A percentile compares a stretch with the other conserved stretches of the same genome.
phyloP scores from a whole-genome alignment of 92 coral and sea anemone genomes.

The Actinostola sp. region DNA sequence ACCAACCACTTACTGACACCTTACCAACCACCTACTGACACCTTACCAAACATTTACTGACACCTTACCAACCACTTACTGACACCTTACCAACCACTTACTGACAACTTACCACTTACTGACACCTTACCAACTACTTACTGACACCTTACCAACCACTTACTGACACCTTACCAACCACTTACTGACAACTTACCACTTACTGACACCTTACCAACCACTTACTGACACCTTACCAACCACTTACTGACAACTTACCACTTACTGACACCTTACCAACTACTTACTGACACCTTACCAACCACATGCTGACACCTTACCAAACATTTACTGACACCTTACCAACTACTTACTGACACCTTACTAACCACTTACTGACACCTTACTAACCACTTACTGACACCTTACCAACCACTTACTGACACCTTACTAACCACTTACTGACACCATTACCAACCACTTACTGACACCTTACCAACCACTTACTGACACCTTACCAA shows the following conservation, averaged over 20 bases:
- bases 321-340: background rate
- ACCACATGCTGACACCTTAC: constrained; percentile 1
- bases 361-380: constrained; percentile 11
- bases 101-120: constrained; percentile 1
- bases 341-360: background rate
- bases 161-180: constrained; percentile 2
- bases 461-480: constrained; percentile 15
- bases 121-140: background rate
- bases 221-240: constrained; percentile 9
- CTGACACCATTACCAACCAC: constrained; percentile 11
- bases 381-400: too few relatives aligned
- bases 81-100: too few relatives aligned
- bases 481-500: constrained; percentile 13
- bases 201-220: constrained; percentile 8
- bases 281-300: constrained; percentile 12
- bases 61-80: constrained; percentile 6
- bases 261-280: constrained; percentile 15
- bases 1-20: constrained; percentile 18
- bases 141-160: background rate
- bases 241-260: constrained; percentile 5
- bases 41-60: constrained; percentile 14
- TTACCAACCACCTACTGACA: constrained; percentile 17
- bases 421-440: constrained; percentile 6
- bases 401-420: constrained; percentile 9
- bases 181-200: constrained; percentile 12